Percentiles rank a stretch among this genome's conserved stretches.
These are phyloP conservation scores for Lacerta viridis DNA, from an alignment of 2,797 vertebrate genomes.

Conservation along the genomic window DNA sequence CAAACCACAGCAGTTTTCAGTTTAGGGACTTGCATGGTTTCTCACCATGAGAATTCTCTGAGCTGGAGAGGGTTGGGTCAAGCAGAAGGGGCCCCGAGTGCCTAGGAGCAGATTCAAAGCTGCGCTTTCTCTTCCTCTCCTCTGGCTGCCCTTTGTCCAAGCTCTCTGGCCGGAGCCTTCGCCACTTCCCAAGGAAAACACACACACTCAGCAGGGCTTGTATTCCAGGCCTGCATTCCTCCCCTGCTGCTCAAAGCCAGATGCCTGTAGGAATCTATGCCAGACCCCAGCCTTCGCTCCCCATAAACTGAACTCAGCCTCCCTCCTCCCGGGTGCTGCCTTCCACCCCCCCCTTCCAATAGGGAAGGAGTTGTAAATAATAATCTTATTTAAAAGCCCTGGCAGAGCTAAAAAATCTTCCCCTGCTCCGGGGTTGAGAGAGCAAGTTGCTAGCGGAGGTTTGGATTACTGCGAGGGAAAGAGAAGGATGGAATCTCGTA, in stretches of 20 bases:
- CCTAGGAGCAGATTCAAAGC: not conserved
- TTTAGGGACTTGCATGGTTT: not conserved
- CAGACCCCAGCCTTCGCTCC: not conserved
- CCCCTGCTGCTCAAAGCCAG: not conserved
- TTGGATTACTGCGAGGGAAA: not conserved
- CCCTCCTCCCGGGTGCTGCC: not conserved
- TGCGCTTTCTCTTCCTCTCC: no score
- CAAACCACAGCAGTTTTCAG: not conserved
- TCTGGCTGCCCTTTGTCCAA: not conserved
- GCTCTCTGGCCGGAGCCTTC: not conserved
- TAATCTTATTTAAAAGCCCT: not conserved
- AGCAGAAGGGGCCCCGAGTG: not conserved
- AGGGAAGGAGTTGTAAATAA: not conserved
- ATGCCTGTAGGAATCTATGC: not conserved
- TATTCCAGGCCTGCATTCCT: constrained; percentile 4
- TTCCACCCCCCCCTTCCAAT: not conserved
- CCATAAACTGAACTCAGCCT: not conserved
- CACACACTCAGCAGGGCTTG: not conserved
- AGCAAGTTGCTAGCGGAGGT: not conserved
- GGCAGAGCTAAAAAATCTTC: not conserved
- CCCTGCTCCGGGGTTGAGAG: not conserved
- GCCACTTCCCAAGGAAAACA: not conserved
- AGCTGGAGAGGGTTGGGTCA: not conserved
- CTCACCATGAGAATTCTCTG: not conserved
- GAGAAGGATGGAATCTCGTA: not conserved